Evolutionary conservation across 2,113 vertebrate genomes (phyloP), one percentile per base, ranked within the genome.

Genomic region (Centropristis striata): DNA sequence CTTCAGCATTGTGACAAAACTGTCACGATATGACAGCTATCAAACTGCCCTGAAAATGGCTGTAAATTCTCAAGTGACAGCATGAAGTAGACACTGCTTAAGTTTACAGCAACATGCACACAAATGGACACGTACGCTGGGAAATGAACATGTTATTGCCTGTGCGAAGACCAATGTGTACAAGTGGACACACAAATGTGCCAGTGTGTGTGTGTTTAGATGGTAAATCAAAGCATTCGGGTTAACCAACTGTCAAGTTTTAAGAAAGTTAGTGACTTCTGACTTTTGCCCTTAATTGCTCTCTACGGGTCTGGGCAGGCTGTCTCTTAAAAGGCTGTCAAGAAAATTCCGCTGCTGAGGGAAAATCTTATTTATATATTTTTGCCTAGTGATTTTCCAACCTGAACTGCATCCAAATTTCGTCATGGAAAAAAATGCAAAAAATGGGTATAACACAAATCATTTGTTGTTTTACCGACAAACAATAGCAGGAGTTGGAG

Each of bases 11-110:
- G 61, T 86, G 88, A 68, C 77, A 65, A 72, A 73, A 54, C 68
- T 87, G 88, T 86, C 87, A 86, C 53, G 7, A 10, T 67, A 10
- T 65, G 74, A 87, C 80, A 88, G 81, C 64, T 46, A 70, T 90
- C 89, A 81, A 68, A 80, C 65, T 47, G 47, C 36, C 36, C 58
- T 13, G 27, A 75, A 83, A 84, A 72, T 60, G 41, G 46, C 36
- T 41, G 53, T 5, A 36, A 66, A 85, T 78, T 65, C 65, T 75
- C 67, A 23, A 63, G 47, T 57, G 70, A 41, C 71, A 65, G 71
- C 54, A 50, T 20, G 55, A 71, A 80, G 59, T 13, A 67, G 59
- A 74, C 42, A 12, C 20, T 8, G 53, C 13, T 28, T 27, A 50
- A 27, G 68, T 66, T n/a, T 36, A 69, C 20, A 74, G 57, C 46